Evolutionary conservation across 2,113 vertebrate species (phyloP).

Genomic region (Phoenicopterus ruber): DNA sequence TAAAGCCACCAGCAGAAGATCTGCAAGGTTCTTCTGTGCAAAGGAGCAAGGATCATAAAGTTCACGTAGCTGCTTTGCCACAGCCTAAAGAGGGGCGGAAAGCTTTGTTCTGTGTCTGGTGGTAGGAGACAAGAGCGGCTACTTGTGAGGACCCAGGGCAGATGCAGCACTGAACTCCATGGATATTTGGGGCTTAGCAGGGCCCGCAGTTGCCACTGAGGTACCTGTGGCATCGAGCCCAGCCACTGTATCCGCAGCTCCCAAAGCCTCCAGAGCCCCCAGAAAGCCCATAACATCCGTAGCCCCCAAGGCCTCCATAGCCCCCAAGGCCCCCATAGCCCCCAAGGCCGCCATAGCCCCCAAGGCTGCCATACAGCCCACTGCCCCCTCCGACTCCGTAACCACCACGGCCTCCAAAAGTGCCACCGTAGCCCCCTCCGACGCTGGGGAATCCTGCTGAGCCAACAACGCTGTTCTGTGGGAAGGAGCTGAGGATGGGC

Average conservation of each 20-base stretch:
- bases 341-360: background rate
- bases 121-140: too few relatives aligned
- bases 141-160: rapidly evolving
- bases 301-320: background rate
- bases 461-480: too few relatives aligned
- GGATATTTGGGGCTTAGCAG: background rate
- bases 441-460: too few relatives aligned
- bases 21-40: background rate
- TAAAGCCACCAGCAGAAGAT: background rate
- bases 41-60: too few relatives aligned
- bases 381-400: too few relatives aligned
- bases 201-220: background rate
- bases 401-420: too few relatives aligned
- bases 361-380: too few relatives aligned
- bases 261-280: background rate
- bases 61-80: background rate
- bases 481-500: too few relatives aligned
- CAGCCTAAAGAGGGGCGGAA: background rate
- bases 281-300: background rate
- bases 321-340: rapidly evolving
- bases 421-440: too few relatives aligned
- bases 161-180: background rate
- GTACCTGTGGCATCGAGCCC: background rate
- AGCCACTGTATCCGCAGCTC: background rate
- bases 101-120: background rate